phyloP scores from a whole-genome alignment of 2,113 vertebrate genomes.

The Uropsilus gracilis region DNA sequence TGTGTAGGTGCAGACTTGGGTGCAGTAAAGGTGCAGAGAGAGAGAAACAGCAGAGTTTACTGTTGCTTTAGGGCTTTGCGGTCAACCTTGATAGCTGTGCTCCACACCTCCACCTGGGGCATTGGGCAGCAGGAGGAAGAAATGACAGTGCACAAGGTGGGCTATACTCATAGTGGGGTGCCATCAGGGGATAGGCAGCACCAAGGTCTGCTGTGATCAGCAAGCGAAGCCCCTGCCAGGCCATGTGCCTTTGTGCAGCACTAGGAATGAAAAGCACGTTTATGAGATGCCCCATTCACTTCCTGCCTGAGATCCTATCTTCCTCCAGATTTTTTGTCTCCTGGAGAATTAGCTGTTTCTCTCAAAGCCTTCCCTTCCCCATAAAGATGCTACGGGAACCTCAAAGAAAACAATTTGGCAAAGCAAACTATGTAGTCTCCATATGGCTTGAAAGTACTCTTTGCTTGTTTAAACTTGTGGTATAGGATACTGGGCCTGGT shows the following conservation, averaged over 20 bases:
- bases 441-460: not conserved
- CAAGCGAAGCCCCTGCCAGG: too few relatives aligned
- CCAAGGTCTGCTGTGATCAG: not conserved
- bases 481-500: not conserved
- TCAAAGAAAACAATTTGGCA: not conserved
- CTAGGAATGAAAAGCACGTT: constrained; percentile 4
- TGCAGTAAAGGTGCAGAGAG: not conserved
- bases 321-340: not conserved
- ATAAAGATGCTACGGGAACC: not conserved
- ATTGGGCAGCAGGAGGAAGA: not conserved
- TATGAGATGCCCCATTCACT: constrained; percentile 71
- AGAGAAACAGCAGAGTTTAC: not conserved
- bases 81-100: not conserved
- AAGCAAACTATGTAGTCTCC: not conserved
- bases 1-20: not conserved
- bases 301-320: constrained; percentile 73
- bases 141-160: not conserved
- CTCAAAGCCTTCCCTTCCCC: not conserved
- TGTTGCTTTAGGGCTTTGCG: not conserved
- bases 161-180: not conserved
- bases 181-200: not conserved
- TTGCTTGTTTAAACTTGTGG: not conserved
- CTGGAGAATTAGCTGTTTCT: constrained; percentile 16
- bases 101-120: not conserved
- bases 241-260: not conserved